phyloP scores from a whole-genome alignment of 2,113 vertebrate species.

The Eclectus roratus region DNA sequence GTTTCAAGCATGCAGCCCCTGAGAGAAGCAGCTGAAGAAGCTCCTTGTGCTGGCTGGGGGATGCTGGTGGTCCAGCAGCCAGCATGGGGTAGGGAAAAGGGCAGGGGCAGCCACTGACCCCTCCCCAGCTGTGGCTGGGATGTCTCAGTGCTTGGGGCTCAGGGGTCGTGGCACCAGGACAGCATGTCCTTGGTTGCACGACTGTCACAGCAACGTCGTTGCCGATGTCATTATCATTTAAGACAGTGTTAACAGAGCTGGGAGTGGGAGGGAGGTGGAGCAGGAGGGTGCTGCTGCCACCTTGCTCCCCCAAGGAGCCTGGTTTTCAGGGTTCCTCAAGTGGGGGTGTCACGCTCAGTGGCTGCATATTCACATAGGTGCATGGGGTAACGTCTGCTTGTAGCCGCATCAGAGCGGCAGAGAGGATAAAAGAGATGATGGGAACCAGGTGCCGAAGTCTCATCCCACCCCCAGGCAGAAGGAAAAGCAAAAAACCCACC shows the following conservation, averaged over 20 bases:
- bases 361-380: background rate
- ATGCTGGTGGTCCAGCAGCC: background rate
- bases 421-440: background rate
- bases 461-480: background rate
- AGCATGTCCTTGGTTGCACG: background rate
- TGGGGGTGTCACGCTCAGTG: rapidly evolving
- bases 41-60: background rate
- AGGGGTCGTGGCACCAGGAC: background rate
- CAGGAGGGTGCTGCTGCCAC: background rate
- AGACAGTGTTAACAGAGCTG: background rate
- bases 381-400: background rate
- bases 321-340: background rate
- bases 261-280: background rate
- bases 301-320: background rate
- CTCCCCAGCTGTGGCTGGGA: background rate
- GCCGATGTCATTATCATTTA: background rate
- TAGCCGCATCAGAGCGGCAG: background rate
- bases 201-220: background rate
- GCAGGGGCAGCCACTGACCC: rapidly evolving
- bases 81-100: background rate
- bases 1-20: background rate
- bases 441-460: background rate
- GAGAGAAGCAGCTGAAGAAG: background rate
- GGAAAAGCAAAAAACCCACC: background rate
- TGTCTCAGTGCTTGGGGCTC: background rate